These are phyloP conservation scores for Elephantulus edwardii DNA, from an alignment of 2,113 vertebrate genomes.

Conservation along the genomic window DNA sequence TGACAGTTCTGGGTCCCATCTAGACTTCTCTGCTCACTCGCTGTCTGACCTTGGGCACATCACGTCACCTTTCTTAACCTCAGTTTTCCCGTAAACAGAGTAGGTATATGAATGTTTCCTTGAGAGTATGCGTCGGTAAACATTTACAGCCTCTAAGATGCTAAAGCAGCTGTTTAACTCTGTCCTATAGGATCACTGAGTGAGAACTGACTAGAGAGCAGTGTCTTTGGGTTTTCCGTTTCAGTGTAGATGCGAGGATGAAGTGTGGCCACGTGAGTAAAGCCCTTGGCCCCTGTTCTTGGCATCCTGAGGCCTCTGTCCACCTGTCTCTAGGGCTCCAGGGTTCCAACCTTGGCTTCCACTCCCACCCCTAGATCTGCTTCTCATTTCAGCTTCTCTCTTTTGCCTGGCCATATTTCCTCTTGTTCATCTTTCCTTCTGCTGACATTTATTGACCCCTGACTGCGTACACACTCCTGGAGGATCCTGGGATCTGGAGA, in stretches of 20 bases:
- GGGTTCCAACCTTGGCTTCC: neutral
- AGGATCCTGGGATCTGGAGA: neutral
- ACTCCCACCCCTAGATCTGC: neutral
- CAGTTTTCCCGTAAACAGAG: slow-evolving; percentile 11
- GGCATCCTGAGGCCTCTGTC: neutral
- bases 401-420: neutral
- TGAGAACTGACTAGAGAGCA: no score
- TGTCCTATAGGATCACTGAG: no score
- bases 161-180: no score
- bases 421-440: neutral
- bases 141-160: no score
- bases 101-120: neutral
- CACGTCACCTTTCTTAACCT: slow-evolving; percentile 41
- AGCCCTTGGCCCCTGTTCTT: neutral
- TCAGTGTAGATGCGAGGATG: neutral
- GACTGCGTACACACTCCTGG: neutral
- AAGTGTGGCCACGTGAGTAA: neutral
- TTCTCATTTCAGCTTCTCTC: neutral
- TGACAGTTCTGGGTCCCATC: neutral
- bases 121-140: no score
- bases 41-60: slow-evolving; percentile 71
- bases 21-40: neutral
- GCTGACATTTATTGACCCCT: neutral
- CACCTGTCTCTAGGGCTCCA: neutral
- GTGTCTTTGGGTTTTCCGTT: no score